Evolutionary conservation across 2,797 vertebrate species (phyloP), one percentile per base, ranked within the genome.

Genomic region (Valencia hispanica): DNA sequence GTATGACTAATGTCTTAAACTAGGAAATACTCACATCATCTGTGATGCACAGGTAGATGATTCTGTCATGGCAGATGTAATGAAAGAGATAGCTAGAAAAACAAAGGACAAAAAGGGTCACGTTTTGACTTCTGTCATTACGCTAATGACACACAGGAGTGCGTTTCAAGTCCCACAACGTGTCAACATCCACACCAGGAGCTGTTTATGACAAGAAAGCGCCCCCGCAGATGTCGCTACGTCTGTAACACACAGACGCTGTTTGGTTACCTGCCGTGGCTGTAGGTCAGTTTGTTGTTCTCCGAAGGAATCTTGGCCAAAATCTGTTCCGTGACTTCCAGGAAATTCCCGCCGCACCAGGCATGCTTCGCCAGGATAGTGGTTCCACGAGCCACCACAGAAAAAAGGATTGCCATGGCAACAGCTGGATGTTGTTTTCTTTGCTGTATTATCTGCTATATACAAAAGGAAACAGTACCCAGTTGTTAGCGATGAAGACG

Each of bases 61-160:
- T 99, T 94, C 98, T 96, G 95, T 99, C 98, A 87, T 99, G 97
- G 89, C 98, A 99, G 95, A 99, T 97, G 92, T 99, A 99, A 93
- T 99, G 98, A 90, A 99, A 99, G 74, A 99, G 96, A 81, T 99
- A 99, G 94, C 98, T 99, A 91, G 34, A n/a, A 34, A 89, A 91
- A 50, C 84, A 79, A 72, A 75, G 74, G 45, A 69, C 1, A 71
- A 48, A 39, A 20, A 3, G 7, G 7, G 11, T 81, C 3, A 71
- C n/a, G 68, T 32, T 59, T 27, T 22, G 9, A 57, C 36, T 41
- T 17, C 34, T 39, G 3, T 2, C 27, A 11, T 14, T 51, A 12
- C 27, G 32, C 22, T 9, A n/a, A 51, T 2, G 41, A 12, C 11
- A 50, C 68, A 22, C 45, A 34, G 5, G 10, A 50, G 30, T 34